Evolutionary conservation across 2,888 invertebrate genomes (phyloP).

Genomic region (Drymonia ruficornis): DNA sequence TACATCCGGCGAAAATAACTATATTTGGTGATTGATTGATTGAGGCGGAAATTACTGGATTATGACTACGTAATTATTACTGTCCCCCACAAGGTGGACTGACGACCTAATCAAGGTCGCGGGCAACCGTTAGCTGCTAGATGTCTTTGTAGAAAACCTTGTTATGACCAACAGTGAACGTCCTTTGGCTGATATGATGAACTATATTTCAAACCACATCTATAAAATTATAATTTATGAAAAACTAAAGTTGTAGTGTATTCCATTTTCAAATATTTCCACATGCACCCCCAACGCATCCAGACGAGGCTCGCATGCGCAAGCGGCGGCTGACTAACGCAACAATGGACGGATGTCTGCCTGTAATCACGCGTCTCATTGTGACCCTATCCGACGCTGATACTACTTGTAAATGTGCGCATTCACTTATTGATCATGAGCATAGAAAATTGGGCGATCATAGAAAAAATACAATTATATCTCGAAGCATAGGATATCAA

Average conservation of each 20-base stretch:
- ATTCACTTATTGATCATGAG: neutral
- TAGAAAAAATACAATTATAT: neutral
- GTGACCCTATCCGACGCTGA: slow-evolving; percentile 28
- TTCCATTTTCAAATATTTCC: slow-evolving; percentile 5
- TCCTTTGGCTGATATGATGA: too few species aligned
- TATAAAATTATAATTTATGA: neutral
- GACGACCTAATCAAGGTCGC: too few species aligned
- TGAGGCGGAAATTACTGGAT: too few species aligned
- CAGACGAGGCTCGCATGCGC: slow-evolving; percentile 25
- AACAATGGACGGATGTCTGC: slow-evolving; percentile 69
- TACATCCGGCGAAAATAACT: neutral
- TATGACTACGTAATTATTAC: too few species aligned
- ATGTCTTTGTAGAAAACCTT: too few species aligned
- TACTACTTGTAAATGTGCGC: neutral
- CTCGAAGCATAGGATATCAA: too few species aligned
- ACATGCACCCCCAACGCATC: slow-evolving; percentile 15
- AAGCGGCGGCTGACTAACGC: slow-evolving; percentile 21
- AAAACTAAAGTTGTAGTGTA: neutral
- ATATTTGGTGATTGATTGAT: too few species aligned
- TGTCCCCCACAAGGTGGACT: too few species aligned
- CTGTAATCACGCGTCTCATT: slow-evolving; percentile 45
- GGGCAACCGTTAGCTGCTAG: too few species aligned
- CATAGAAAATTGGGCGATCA: neutral
- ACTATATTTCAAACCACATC: too few species aligned
- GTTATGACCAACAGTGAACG: too few species aligned